Evolutionary conservation across 2,888 invertebrate genomes (phyloP).

Genomic region (Atherix ibis): DNA sequence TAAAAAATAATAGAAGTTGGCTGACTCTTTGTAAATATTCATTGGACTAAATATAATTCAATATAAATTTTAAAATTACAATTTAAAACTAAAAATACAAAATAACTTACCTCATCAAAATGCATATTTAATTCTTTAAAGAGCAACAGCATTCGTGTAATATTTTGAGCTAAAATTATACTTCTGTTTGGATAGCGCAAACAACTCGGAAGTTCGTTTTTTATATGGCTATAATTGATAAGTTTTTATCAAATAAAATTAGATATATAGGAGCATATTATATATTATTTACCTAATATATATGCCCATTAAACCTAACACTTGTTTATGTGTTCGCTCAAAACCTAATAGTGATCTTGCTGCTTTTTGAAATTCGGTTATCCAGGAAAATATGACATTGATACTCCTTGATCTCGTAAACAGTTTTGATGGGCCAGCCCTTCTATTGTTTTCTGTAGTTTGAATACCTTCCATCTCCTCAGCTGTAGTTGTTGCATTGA

Average conservation of each 20-base stretch:
- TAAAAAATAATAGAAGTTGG: conserved; percentile 4
- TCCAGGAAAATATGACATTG: not conserved
- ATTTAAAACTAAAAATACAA: too few species aligned
- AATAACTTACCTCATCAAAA: conserved; percentile 2
- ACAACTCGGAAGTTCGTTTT: conserved; percentile 1
- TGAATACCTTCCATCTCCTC: too few species aligned
- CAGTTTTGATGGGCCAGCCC: not conserved
- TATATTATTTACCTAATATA: not conserved
- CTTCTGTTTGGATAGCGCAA: conserved; percentile 5
- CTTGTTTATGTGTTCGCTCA: not conserved
- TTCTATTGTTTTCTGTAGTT: too few species aligned
- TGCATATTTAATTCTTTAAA: conserved; percentile 4
- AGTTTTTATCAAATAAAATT: too few species aligned
- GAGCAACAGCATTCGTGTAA: conserved; percentile 3
- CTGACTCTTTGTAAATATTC: conserved; percentile 4
- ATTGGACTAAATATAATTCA: conserved; percentile 3
- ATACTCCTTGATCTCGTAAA: not conserved
- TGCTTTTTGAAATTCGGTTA: not conserved
- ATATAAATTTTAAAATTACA: too few species aligned
- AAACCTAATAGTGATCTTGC: not conserved
- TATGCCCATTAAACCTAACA: not conserved
- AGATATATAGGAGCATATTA: too few species aligned
- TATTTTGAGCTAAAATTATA: conserved; percentile 4
- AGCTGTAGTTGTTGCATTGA: too few species aligned
- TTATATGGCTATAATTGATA: conserved; percentile 3